Percentiles rank a stretch among this genome's conserved stretches.
Evolutionary conservation across 2,797 vertebrate species (phyloP).

Genomic region (Myripristis jacobus): DNA sequence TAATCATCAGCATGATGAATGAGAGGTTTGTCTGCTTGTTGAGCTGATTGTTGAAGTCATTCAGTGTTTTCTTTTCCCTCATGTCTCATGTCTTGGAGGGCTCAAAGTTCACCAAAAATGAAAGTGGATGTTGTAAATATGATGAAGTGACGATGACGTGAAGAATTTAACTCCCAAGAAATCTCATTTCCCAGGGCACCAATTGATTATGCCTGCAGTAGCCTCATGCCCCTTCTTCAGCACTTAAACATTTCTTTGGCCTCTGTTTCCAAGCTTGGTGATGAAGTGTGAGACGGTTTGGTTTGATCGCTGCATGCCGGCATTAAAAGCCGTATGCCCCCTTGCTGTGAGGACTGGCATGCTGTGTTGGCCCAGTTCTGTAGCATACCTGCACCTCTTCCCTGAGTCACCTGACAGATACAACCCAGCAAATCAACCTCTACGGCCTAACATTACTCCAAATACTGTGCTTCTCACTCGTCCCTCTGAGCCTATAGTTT

Average conservation of each 20-base stretch:
- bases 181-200: background rate
- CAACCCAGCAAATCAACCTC: slow-evolving; percentile 6
- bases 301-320: background rate
- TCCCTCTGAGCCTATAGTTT: background rate
- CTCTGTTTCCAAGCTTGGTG: background rate
- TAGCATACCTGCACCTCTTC: background rate
- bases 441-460: background rate
- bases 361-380: slow-evolving; percentile 11
- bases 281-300: background rate
- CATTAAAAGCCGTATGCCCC: background rate
- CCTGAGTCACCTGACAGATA: slow-evolving; percentile 14
- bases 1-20: slow-evolving; percentile 23
- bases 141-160: too few species aligned
- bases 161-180: background rate
- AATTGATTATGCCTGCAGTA: background rate
- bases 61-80: background rate
- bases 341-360: background rate
- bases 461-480: background rate
- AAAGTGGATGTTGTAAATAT: background rate
- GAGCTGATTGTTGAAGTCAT: background rate
- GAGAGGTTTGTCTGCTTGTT: slow-evolving; percentile 18
- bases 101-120: background rate
- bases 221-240: slow-evolving; percentile 1
- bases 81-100: background rate
- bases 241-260: background rate